Evolutionary conservation across 1,140 invertebrate species (phyloP).

Genomic region (Bombus impatiens): DNA sequence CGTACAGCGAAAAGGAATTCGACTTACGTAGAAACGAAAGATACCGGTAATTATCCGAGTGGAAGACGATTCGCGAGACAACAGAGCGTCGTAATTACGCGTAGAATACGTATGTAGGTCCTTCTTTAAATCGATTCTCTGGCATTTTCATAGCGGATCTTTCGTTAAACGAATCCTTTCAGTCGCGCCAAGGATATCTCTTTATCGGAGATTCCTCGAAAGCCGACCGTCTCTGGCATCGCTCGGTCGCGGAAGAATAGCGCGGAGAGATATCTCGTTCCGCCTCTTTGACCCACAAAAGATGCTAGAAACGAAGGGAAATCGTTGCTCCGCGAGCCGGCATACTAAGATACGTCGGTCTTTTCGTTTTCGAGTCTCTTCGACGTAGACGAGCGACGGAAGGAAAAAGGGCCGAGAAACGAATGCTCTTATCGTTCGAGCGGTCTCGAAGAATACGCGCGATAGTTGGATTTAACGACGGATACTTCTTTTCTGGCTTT

Average conservation of each 20-base stretch:
- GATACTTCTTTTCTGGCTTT: neutral
- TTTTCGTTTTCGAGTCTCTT: neutral
- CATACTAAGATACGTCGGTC: constrained; percentile 18
- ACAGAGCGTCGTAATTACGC: too few species aligned
- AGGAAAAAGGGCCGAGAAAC: neutral
- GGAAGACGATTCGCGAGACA: too few species aligned
- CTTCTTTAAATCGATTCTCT: constrained; percentile 53
- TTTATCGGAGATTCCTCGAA: constrained; percentile 66
- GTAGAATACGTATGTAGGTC: too few species aligned
- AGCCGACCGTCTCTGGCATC: constrained; percentile 20
- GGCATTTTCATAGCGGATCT: constrained; percentile 57
- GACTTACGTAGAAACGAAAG: neutral
- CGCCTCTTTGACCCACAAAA: constrained; percentile 40
- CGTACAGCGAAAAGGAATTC: neutral
- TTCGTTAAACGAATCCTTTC: constrained; percentile 64
- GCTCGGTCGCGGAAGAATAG: constrained; percentile 44
- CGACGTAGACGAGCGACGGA: neutral
- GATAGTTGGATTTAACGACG: neutral
- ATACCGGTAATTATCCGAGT: too few species aligned
- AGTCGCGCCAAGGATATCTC: constrained; percentile 60
- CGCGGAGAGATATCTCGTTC: constrained; percentile 42
- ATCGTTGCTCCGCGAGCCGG: neutral
- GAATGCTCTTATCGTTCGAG: neutral
- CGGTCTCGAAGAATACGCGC: too few species aligned
- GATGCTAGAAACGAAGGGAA: constrained; percentile 12